Base-by-base conservation (phyloP, 2,888 invertebrate genomes). In the Rhagophthalmus giganteus region DNA sequence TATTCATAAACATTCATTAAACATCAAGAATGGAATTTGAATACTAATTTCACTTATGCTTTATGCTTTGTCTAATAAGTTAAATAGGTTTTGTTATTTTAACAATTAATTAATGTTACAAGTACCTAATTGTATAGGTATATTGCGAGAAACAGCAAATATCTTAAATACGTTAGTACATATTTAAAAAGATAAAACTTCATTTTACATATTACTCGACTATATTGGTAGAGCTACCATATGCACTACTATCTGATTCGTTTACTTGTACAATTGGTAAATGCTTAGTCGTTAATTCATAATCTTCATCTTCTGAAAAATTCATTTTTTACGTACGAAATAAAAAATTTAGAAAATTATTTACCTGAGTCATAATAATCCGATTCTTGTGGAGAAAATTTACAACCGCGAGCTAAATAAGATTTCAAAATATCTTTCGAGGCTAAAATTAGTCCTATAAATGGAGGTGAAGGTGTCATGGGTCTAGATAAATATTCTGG, bases 401-500 rank as follows among this genome's bases (percentile, higher is more conserved):
- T 80, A 65, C 89, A 89, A 1, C 89, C 89, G 59, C 83, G 82
- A 6, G 83, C 82, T 52, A 91, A 73, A 65, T 87, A 91, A 14
- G 75, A 78, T 51, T 85, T 80, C 20, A 97, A 78, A 73, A 90
- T 90, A 2, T 89, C 90, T 42, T 86, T 84, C 0, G 95, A 86
- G 3, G 98, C 96, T 55, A 98, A 78, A 62, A 99, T 86, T 1
- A 99, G 79, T 57, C 99, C 99, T 59, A 97, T 78, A 75, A 97
- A 99, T 4, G 95, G 95, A 2, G 98, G 94, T 12, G 96, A 96
- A 0, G 97, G 95, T 39, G 85, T 86, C 57, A 95, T 74, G 0
- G 96, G 96, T 1, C 96, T 80, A 0, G 94, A 94, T 53, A 95
- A 78, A 73, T 98, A 99, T 74, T 99, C 99, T 0, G 99, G 99